Base-by-base conservation (phyloP, 2,888 invertebrate genomes). In the Stenchaetothrips biformis region DNA sequence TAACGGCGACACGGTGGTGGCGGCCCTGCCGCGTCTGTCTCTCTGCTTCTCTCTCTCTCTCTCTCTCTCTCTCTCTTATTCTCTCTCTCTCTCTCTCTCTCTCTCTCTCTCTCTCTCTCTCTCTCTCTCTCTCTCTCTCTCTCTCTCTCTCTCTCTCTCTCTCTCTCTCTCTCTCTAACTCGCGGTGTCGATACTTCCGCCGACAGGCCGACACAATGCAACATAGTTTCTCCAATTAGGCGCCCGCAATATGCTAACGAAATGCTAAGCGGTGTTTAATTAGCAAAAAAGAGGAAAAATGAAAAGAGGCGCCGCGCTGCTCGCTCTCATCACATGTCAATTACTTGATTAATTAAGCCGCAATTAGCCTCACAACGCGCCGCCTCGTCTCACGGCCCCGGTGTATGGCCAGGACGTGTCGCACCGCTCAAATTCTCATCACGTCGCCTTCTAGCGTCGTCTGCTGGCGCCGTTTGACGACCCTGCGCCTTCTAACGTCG, bases 261-360 rank as follows among this genome's bases (percentile, higher is more conserved):
- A 74, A 74, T 74, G 67, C 67, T 74, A 74, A 74, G 25, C 67
- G 67, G 21, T 74, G 67, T 74, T 74, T 74, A 74, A 74, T 74
- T 74, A 74, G 67, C 67, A 74, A 74, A 74, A 25, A 74, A 74
- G 67, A 74, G 25, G 67, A 21, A 74, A 74, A 25, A 74, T 25
- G 67, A 74, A 25, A 25, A 21, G 53, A 53, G 53, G 53, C 53
- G 53, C 53, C 53, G 13, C 67, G 18, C 67, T 21, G 67, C 67
- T 11, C 21, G 67, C 67, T 8, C 67, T 74, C 67, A 74, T 74
- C 67, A 74, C 67, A 74, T 74, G 67, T 74, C 67, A 74, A 74
- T 74, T 74, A 74, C 67, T 74, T 74, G 67, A 74, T 74, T 74
- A 74, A 74, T 74, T 74, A 74, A 74, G 67, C 59, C 13, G 59